Evolutionary conservation across 2,797 vertebrate genomes (phyloP), one percentile per base, ranked within the genome.

Genomic region (Buphagus erythrorhynchus): DNA sequence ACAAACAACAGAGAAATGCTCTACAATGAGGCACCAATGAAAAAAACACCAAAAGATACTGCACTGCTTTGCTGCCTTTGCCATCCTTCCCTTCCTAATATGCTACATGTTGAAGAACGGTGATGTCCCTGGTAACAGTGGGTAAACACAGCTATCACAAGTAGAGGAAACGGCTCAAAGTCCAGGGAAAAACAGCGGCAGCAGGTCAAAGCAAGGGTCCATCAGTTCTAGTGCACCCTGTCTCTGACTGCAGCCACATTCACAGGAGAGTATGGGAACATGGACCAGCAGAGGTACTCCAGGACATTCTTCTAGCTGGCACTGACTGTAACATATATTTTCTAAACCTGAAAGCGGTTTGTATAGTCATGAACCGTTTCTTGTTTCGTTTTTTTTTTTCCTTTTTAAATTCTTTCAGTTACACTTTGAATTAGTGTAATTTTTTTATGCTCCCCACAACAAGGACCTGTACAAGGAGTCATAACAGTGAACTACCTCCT

Each of bases 371-470:
- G 7, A 80, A 29, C 15, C 33, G 10, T 4, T n/a, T n/a, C n/a
- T n/a, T 4, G 38, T 16, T n/a, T n/a, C 19, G n/a, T n/a, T 17
- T 5, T 1, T 7, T 22, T 45, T 43, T 11, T 4, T 1, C 0
- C 3, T 10, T 43, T 76, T 82, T 40, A 3, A 48, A 69, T 62
- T 69, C 9, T 67, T 67, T 31, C 35, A 58, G 43, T 33, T 33
- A 24, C 29, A n/a, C 22, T 79, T 63, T 13, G 13, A 94, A 55
- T 15, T 69, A 0, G 0, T 10, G 5, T 40, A 33, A 20, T 33
- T 25, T 22, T 94, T 54, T 38, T 33, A 26, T 2, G 1, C 46
- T 82, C 5, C 14, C 36, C 9, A 6, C 42, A 45, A 49, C 7
- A 31, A 17, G 51, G 48, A 51, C 5, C 7, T 8, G 11, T 36